Conservation (phyloP, 37 sponge, comb jelly and placozoan genomes). For the Hormiphora californensis region DNA sequence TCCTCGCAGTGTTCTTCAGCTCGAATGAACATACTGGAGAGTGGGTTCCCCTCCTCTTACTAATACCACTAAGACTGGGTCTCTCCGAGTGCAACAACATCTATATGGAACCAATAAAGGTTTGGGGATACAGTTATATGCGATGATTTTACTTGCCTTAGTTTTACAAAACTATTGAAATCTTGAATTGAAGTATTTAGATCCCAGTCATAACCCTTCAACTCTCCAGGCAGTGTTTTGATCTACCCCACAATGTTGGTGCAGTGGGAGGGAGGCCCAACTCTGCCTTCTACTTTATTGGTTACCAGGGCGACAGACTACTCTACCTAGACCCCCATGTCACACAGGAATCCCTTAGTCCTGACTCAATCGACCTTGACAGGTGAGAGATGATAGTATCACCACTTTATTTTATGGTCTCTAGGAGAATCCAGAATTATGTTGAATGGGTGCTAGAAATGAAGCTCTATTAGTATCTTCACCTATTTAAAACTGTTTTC, state of each 20-base stretch:
- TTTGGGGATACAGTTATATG: conserved; percentile 36
- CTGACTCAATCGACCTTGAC: conserved; percentile 36
- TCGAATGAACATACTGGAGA: not conserved
- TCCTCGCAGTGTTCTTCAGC: conserved; percentile 31
- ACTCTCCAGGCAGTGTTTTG: conserved; percentile 65
- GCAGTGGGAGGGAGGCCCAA: conserved; percentile 92
- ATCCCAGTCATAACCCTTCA: not conserved
- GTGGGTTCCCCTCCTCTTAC: conserved; percentile 67
- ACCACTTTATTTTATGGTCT: too few relatives aligned
- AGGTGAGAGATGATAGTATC: too few relatives aligned
- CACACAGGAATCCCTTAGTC: conserved; percentile 39
- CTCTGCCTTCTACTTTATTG: conserved; percentile 88
- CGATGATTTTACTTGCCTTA: not conserved
- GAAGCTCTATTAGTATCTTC: too few relatives aligned
- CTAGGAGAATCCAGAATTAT: too few relatives aligned
- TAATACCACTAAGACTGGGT: conserved; percentile 90
- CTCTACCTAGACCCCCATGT: conserved; percentile 52
- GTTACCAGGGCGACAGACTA: conserved; percentile 67
- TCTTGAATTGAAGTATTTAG: too few relatives aligned
- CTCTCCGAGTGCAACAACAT: conserved; percentile 76
- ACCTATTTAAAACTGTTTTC: not conserved
- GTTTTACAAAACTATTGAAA: not conserved
- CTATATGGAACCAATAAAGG: conserved; percentile 78
- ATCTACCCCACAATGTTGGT: conserved; percentile 81
- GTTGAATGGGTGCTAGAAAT: too few relatives aligned